Base-by-base conservation (phyloP, 2,888 invertebrate species). In the Caenorhabditis drosophilae region DNA sequence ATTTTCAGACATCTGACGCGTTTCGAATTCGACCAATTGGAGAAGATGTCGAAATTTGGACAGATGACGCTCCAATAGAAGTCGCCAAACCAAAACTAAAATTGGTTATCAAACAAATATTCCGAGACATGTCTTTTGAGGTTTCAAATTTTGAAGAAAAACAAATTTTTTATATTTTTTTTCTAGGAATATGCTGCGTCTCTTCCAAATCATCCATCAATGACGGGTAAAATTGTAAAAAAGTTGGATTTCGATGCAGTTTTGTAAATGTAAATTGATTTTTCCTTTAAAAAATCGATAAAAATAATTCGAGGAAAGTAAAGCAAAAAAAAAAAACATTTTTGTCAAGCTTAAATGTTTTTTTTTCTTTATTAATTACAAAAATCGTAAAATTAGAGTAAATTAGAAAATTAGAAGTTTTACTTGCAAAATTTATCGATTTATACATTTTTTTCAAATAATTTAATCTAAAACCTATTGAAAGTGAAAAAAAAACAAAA, bases 101-200 rank as follows among this genome's bases (percentile, higher is more conserved):
- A 40, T 56, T 66, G 60, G 53, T 54, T 2, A 66, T 66, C 26
- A 66, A 66, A 22, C 41, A 50, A 4, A 57, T 66, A 31, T 66
- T 56, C 46, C 56, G 51, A 22, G 56, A 59, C 7, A 48, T 66
- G 16, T 66, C 66, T 0, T 52, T 66, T 16, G 66, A 66, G 56
- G 64, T 31, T 31, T 31, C 31, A 31, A 31, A 31, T 31, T 31
- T 31, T 12, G n/a, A n/a, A n/a, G n/a, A 44, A 35, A 4, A 45
- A 12, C n/a, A 25, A 16, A 3, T 16, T 26, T 7, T 35, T 22
- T 25, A 44, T 25, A 25, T 25, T 31, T 25, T 23, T 23, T 23
- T 40, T 46, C 4, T 22, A 62, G 63, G 63, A 63, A 50, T 63
- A 58, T 18, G 45, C 49, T 4, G 52, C 52, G 4, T 62, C 62